These are phyloP conservation scores for Prietella phreatophila DNA, from an alignment of 2,113 vertebrate species.

Conservation along the genomic window DNA sequence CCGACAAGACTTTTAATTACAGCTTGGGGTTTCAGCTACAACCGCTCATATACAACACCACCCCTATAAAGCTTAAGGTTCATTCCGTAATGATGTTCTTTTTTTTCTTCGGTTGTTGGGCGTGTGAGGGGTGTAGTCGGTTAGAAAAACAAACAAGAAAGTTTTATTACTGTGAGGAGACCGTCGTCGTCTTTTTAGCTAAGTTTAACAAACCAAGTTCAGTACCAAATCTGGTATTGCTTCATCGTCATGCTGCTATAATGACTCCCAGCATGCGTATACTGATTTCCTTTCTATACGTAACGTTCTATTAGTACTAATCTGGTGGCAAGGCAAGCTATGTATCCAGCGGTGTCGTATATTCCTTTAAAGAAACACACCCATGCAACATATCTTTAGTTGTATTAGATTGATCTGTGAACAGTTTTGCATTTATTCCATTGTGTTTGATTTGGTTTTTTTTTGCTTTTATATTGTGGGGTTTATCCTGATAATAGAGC, in stretches of 20 bases:
- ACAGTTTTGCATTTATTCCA: conserved; percentile 2
- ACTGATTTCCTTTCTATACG: not conserved
- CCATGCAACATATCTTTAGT: not conserved
- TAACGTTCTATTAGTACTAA: not conserved
- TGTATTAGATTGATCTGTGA: conserved; percentile 15
- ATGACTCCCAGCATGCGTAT: not conserved
- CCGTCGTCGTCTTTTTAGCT: not conserved
- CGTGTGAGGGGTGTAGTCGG: not conserved
- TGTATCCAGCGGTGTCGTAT: not conserved
- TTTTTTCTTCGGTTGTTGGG: not conserved
- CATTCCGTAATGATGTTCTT: too few species aligned
- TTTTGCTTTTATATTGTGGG: not conserved
- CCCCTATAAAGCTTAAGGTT: not conserved
- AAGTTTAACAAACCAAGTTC: not conserved
- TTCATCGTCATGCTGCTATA: not conserved
- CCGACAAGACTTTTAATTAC: conserved; percentile 50
- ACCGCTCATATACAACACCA: not conserved
- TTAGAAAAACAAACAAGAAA: not conserved
- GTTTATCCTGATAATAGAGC: not conserved
- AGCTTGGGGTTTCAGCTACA: not conserved
- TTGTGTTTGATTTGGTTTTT: not conserved
- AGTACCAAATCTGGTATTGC: not conserved
- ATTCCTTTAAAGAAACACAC: not conserved
- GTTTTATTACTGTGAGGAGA: not conserved
- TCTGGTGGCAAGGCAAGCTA: not conserved